A percentile compares a stretch with the other conserved stretches of the same genome.
phyloP scores from a whole-genome alignment of 2,797 vertebrate genomes.

The Nyctibius grandis region DNA sequence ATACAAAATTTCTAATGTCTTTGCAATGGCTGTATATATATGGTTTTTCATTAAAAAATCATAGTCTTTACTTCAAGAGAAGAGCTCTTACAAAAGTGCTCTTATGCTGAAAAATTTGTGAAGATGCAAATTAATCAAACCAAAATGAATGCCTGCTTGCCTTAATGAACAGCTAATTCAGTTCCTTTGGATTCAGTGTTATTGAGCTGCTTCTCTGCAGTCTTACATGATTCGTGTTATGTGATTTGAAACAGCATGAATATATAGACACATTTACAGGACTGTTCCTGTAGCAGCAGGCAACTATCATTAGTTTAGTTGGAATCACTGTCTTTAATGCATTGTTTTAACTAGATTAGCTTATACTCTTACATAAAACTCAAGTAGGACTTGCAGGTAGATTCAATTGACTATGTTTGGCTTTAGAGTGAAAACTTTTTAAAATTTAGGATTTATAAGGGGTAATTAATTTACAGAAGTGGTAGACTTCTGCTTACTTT shows the following conservation, averaged over 20 bases:
- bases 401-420: not conserved
- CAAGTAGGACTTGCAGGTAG: not conserved
- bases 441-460: not conserved
- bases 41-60: not conserved
- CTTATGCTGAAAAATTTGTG: not conserved
- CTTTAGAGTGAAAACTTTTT: not conserved
- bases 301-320: not conserved
- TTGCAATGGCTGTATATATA: not conserved
- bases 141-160: not conserved
- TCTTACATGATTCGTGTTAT: not conserved
- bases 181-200: not conserved
- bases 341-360: not conserved
- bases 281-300: not conserved
- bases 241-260: not conserved
- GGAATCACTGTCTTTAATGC: not conserved
- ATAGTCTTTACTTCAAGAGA: not conserved
- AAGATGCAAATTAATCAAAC: not conserved
- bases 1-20: not conserved
- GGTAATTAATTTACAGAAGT: not conserved
- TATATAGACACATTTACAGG: not conserved
- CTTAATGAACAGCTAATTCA: not conserved
- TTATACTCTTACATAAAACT: not conserved
- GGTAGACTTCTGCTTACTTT: not conserved
- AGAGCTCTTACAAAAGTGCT: not conserved
- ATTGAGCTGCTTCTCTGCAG: not conserved